A percentile compares a stretch with the other conserved stretches of the same genome.
Conservation (phyloP, 2,113 vertebrate species). For the Plotosus lineatus region DNA sequence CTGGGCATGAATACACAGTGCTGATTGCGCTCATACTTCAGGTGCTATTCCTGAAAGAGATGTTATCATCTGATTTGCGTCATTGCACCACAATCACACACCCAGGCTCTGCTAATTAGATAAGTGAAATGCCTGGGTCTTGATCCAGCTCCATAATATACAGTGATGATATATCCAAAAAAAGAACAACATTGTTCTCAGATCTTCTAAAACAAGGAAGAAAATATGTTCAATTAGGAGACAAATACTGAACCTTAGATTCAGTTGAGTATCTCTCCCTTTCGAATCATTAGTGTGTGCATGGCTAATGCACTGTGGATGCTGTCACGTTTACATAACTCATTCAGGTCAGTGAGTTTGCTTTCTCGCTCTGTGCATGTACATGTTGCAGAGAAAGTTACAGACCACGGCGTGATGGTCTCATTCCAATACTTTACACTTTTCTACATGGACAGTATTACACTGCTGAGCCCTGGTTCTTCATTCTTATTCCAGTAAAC, state of each 20-base stretch:
- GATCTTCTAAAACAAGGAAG: not conserved
- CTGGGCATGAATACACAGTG: too few relatives aligned
- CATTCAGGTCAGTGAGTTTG: slow-evolving; percentile 42
- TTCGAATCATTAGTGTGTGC: slow-evolving; percentile 13
- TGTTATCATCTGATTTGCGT: too few relatives aligned
- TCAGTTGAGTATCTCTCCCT: slow-evolving; percentile 8
- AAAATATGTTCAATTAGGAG: slow-evolving; percentile 26
- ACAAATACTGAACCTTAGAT: slow-evolving; percentile 7
- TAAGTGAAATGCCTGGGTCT: not conserved
- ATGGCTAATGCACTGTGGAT: not conserved
- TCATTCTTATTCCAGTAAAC: not conserved
- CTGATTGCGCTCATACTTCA: too few relatives aligned
- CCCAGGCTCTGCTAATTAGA: not conserved
- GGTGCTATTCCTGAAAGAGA: too few relatives aligned
- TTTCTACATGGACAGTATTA: not conserved
- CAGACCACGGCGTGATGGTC: slow-evolving; percentile 19
- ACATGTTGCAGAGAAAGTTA: slow-evolving; percentile 25
- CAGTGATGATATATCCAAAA: not conserved
- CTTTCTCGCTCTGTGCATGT: slow-evolving; percentile 28
- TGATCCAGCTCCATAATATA: not conserved
- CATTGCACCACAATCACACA: too few relatives aligned
- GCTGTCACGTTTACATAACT: slow-evolving; percentile 49
- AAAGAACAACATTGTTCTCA: not conserved
- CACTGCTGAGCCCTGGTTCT: not conserved
- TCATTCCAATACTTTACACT: not conserved